Conservation (phyloP, 2,888 invertebrate species). For the Eucera pruinosa region DNA sequence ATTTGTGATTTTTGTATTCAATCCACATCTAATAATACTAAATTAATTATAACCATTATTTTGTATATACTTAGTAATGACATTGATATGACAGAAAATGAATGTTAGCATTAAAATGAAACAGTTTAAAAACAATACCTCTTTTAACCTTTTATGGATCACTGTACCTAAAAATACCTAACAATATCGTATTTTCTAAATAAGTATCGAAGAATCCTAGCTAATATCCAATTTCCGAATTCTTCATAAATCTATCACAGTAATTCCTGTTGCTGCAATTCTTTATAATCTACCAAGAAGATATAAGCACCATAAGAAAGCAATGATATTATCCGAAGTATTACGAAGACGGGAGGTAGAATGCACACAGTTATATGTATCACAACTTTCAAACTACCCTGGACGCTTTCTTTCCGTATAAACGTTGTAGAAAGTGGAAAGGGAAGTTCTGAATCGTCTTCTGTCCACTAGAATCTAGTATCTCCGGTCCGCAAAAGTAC, state of each 20-base stretch:
- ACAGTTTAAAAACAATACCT: too few species aligned
- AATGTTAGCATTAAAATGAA: too few species aligned
- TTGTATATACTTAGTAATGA: too few species aligned
- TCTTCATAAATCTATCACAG: background rate
- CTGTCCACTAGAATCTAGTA: constrained; percentile 57
- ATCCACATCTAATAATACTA: too few species aligned
- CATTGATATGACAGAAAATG: too few species aligned
- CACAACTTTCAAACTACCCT: constrained; percentile 14
- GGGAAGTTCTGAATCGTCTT: constrained; percentile 57
- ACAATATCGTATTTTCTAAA: background rate
- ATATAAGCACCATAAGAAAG: background rate
- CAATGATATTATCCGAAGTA: background rate
- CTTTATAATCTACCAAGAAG: background rate
- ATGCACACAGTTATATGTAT: constrained; percentile 4
- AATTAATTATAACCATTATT: too few species aligned
- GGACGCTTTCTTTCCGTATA: constrained; percentile 22
- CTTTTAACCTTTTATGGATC: too few species aligned
- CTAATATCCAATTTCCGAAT: background rate
- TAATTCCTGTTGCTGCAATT: constrained; percentile 3
- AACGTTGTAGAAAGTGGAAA: constrained; percentile 52
- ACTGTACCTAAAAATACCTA: background rate
- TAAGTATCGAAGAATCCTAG: too few species aligned
- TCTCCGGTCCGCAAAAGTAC: constrained; percentile 53
- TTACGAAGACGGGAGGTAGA: background rate
- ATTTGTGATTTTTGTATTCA: too few species aligned